Conservation (phyloP, 2,888 invertebrate genomes). For the Cheilosia variabilis region DNA sequence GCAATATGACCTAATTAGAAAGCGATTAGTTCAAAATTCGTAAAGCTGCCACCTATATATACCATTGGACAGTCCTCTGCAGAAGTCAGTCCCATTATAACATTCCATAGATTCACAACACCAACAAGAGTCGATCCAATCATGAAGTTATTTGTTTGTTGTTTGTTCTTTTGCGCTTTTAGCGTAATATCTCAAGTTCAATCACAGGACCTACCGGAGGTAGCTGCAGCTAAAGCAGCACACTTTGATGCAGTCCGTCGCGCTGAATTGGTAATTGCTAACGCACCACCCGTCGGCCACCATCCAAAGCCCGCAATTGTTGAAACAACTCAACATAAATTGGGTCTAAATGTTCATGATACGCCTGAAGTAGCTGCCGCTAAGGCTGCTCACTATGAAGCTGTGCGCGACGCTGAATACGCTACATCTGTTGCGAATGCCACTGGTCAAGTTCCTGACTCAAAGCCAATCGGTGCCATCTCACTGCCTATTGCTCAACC, state of each 20-base stretch:
- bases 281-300: conserved; percentile 6
- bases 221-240: conserved; percentile 80
- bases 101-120: conserved; percentile 5
- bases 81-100: conserved; percentile 36
- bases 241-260: conserved; percentile 82
- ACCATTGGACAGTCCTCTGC: neutral
- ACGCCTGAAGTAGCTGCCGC: conserved; percentile 84
- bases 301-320: conserved; percentile 12
- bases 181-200: conserved; percentile 77
- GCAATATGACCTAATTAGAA: conserved; percentile 25
- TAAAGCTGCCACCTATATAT: conserved; percentile 18
- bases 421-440: conserved; percentile 60
- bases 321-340: conserved; percentile 56
- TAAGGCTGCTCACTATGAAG: conserved; percentile 81
- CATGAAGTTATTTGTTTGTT: conserved; percentile 56
- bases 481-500: neutral
- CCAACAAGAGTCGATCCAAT: neutral
- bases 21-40: conserved; percentile 14
- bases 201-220: conserved; percentile 84
- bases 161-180: conserved; percentile 32
- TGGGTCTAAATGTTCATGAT: conserved; percentile 80
- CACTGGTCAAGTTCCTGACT: conserved; percentile 11
- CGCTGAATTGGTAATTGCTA: conserved; percentile 79
- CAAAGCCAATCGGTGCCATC: neutral
- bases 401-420: conserved; percentile 80